Evolutionary conservation across 2,797 vertebrate species (phyloP).

Genomic region (Typhlichthys subterraneus): DNA sequence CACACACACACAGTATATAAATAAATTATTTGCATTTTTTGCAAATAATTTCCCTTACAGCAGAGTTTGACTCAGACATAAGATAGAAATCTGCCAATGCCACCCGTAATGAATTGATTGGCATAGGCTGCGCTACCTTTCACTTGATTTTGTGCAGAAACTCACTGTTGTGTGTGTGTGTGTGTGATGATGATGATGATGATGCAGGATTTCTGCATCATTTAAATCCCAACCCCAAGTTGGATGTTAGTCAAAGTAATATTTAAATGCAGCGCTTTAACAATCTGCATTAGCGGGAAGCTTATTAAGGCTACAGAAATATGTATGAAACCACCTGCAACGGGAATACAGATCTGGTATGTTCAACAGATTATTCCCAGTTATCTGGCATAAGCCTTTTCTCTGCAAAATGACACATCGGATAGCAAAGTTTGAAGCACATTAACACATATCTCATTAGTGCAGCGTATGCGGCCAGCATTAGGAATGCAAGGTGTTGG

Average conservation of each 20-base stretch:
- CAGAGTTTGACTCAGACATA: constrained; percentile 10
- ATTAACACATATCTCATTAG: constrained; percentile 18
- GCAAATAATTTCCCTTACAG: constrained; percentile 18
- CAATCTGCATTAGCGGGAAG: constrained; percentile 9
- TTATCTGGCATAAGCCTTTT: constrained; percentile 33
- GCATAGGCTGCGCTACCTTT: constrained; percentile 31
- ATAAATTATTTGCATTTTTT: not conserved
- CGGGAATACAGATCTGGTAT: constrained; percentile 18
- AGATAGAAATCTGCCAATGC: constrained; percentile 41
- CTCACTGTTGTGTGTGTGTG: constrained; percentile 18
- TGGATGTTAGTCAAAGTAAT: constrained; percentile 13
- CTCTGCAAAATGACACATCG: constrained; percentile 10
- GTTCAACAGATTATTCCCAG: not conserved
- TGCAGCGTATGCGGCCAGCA: constrained; percentile 15
- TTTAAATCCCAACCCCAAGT: constrained; percentile 2
- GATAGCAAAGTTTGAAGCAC: constrained; percentile 2
- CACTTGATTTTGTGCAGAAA: constrained; percentile 37
- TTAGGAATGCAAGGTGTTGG: not conserved
- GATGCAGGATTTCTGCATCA: constrained; percentile 3
- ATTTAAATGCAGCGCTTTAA: constrained; percentile 2
- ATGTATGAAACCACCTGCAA: constrained; percentile 2
- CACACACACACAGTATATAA: not conserved
- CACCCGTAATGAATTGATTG: constrained; percentile 62
- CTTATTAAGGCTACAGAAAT: constrained; percentile 5
- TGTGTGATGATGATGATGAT: constrained; percentile 9